Evolutionary conservation across 2,113 vertebrate species (phyloP), one percentile per base, ranked within the genome.

Genomic region (Protobothrops mucrosquamatus): DNA sequence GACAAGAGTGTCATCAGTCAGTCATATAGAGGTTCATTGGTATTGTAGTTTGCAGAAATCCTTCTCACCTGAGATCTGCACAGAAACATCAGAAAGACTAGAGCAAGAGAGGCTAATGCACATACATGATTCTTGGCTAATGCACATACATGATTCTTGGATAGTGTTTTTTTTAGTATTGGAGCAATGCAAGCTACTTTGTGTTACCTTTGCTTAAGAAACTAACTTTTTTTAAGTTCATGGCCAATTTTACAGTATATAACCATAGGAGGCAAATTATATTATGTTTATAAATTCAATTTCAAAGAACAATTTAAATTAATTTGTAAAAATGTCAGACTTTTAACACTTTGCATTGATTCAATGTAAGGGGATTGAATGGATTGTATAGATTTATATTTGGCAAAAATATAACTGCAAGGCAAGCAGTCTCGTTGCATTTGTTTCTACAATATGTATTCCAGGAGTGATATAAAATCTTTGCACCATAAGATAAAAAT

Each of bases 211-310:
- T 92, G 74, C 56, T 64, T 55, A 57, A 86, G 34, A 26, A 85
- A 39, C 12, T 89, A 46, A 85, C 29, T 88, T 48, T 22, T 57
- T 18, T 29, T 18, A 85, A 55, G 43, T 29, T 46, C 14, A 55
- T 34, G 51, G 56, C 29, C 74, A 89, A 86, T 23, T n/a, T 14
- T 46, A 61, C 87, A 59, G 55, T 26, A 1, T 74, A 26, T 69
- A 91, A 88, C 48, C 48, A 48, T 55, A 88, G 48, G 15, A 46
- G 10, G n/a, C 52, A 85, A 91, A 34, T 89, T 87, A 23, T 81
- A 92, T 52, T 90, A 6, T 96, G 91, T 90, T 85, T 39, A 69
- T 91, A 92, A 89, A 20, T 24, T 94, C 69, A 93, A 64, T 88
- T 92, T 87, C 4, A 91, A 86, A 91, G 1, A 92, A 85, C 89